A percentile compares a stretch with the other conserved stretches of the same genome.
phyloP scores from a whole-genome alignment of 2,113 vertebrate species.

The Onychostoma macrolepis region DNA sequence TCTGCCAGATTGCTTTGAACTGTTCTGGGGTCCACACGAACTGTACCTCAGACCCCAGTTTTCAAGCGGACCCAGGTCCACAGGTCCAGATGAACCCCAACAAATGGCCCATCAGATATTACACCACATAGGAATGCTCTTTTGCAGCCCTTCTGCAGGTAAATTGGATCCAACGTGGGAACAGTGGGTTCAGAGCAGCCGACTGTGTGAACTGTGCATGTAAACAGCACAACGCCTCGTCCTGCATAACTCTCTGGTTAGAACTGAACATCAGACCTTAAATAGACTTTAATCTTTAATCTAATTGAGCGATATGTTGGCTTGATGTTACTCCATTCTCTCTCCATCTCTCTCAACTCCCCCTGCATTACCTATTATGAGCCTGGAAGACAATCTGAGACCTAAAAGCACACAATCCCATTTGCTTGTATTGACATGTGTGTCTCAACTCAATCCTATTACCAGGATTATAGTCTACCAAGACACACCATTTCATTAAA shows the following conservation, averaged over 20 bases:
- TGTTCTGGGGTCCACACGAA: too few species aligned
- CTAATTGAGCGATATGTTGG: constrained; percentile 45
- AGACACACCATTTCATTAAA: constrained; percentile 83
- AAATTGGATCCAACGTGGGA: neutral
- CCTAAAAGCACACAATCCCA: constrained; percentile 75
- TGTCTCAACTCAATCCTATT: constrained; percentile 81
- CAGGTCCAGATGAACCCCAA: neutral
- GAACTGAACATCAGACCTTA: constrained; percentile 23
- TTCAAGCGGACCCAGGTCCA: neutral
- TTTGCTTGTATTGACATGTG: constrained; percentile 82
- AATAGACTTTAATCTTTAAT: constrained; percentile 50
- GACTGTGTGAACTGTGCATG: neutral
- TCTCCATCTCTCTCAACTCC: neutral
- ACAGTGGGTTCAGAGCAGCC: neutral
- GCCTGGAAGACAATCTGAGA: constrained; percentile 61
- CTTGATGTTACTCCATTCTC: constrained; percentile 40
- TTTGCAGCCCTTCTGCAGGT: neutral
- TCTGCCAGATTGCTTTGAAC: neutral
- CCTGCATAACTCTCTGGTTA: neutral
- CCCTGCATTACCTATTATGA: constrained; percentile 43
- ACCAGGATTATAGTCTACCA: constrained; percentile 79
- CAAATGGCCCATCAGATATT: neutral
- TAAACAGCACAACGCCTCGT: neutral
- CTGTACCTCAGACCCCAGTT: neutral
- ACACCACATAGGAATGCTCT: neutral